Conservation (phyloP, 1,140 invertebrate genomes). For the Drosophila teissieri region DNA sequence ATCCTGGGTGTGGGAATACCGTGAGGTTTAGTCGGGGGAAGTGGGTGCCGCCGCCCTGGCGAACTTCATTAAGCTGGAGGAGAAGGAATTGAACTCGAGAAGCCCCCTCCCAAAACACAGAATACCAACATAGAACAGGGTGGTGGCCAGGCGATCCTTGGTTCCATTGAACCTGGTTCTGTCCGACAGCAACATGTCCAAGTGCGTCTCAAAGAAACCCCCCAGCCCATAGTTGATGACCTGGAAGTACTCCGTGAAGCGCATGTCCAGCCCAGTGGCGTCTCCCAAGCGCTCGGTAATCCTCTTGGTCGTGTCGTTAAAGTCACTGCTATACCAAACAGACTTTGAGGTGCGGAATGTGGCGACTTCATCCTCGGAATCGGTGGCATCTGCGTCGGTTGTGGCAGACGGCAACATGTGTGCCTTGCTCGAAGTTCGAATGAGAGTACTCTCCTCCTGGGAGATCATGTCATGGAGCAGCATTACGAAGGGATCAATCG, state of each 20-base stretch:
- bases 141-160: constrained; percentile 10
- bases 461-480: constrained; percentile 29
- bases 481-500: constrained; percentile 17
- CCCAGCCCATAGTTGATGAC: constrained; percentile 32
- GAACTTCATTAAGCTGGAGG: constrained; percentile 94
- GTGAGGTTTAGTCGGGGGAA: constrained; percentile 93
- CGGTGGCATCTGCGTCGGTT: background rate
- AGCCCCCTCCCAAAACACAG: background rate
- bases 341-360: constrained; percentile 15
- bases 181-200: background rate
- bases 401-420: background rate
- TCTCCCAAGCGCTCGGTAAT: background rate
- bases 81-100: background rate
- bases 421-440: background rate
- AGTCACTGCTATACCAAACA: constrained; percentile 1
- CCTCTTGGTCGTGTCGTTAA: background rate
- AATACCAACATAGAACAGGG: constrained; percentile 15
- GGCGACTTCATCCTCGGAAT: background rate
- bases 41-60: constrained; percentile 96
- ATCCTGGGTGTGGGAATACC: constrained; percentile 94
- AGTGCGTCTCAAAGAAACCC: constrained; percentile 8
- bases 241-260: constrained; percentile 14
- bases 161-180: background rate
- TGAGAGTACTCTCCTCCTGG: background rate
- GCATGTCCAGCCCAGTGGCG: constrained; percentile 14